Percentiles rank a stretch among this genome's conserved stretches.
Conservation (phyloP, 1,140 invertebrate species). For the Ceratina calcarata region DNA sequence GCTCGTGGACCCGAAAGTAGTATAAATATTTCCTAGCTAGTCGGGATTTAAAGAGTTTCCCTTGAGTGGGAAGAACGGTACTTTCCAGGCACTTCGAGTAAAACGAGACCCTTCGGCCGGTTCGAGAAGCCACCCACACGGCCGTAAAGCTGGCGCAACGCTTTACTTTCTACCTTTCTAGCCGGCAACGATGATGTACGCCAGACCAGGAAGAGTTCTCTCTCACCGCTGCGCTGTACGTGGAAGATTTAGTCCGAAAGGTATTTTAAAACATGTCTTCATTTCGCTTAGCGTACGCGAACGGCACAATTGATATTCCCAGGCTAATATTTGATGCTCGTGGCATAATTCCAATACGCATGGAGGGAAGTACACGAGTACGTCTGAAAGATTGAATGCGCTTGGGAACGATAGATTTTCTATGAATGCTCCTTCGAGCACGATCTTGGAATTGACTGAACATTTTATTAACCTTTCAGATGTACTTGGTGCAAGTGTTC, state of each 20-base stretch:
- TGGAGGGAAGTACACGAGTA: neutral
- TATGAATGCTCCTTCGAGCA: neutral
- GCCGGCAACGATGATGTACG: conserved; percentile 47
- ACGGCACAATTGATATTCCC: conserved; percentile 18
- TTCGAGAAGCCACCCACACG: conserved; percentile 55
- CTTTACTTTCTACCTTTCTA: conserved; percentile 65
- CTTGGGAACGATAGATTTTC: neutral
- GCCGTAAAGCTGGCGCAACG: conserved; percentile 40
- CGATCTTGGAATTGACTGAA: neutral
- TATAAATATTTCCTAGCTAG: conserved; percentile 23
- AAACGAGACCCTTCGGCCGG: conserved; percentile 55
- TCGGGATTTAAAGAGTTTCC: conserved; percentile 52
- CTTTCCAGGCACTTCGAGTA: conserved; percentile 60
- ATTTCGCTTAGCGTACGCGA: neutral
- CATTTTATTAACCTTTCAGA: neutral
- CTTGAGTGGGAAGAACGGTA: conserved; percentile 59
- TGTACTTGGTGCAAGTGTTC: neutral
- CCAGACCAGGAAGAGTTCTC: conserved; percentile 27
- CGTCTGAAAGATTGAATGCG: neutral
- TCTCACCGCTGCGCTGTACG: too few relatives aligned
- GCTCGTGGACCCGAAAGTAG: conserved; percentile 18
- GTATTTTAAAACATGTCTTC: neutral
- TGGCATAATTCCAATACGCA: neutral
- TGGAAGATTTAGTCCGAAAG: neutral
- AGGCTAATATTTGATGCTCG: conserved; percentile 4